Evolutionary conservation across 2,113 vertebrate species (phyloP).

Genomic region (Cisticola juncidis): DNA sequence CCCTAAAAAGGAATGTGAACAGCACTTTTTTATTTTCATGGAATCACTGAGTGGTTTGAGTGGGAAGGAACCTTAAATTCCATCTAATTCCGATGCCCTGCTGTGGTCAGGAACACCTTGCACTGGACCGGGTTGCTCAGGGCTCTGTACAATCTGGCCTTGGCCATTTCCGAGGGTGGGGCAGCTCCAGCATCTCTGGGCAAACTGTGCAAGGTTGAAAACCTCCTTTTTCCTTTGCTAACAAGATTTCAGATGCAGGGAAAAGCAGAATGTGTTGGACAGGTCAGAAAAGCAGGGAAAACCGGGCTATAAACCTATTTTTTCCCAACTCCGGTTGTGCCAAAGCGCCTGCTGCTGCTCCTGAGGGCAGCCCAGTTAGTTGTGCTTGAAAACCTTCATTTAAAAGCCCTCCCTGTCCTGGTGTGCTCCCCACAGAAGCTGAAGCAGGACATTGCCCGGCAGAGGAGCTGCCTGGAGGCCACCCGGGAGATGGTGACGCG

Average conservation of each 20-base stretch:
- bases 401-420: not conserved
- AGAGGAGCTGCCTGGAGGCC: constrained; percentile 90
- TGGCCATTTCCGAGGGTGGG: not conserved
- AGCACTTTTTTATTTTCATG: not conserved
- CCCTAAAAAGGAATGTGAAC: not conserved
- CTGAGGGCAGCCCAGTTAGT: not conserved
- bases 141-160: not conserved
- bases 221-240: not conserved
- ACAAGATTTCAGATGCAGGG: not conserved
- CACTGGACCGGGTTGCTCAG: not conserved
- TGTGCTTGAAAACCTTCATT: not conserved
- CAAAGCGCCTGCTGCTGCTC: not conserved
- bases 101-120: not conserved
- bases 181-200: not conserved
- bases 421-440: constrained; percentile 80
- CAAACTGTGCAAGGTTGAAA: not conserved
- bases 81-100: not conserved
- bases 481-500: constrained; percentile 85
- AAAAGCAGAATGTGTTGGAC: not conserved
- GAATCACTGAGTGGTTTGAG: not conserved
- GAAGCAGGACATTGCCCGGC: constrained; percentile 89
- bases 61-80: not conserved
- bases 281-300: not conserved
- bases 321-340: rapidly evolving
- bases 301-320: not conserved